Percentiles rank a stretch among this genome's conserved stretches.
Evolutionary conservation across 2,113 vertebrate species (phyloP).

Genomic region (Ceyx melanurus): DNA sequence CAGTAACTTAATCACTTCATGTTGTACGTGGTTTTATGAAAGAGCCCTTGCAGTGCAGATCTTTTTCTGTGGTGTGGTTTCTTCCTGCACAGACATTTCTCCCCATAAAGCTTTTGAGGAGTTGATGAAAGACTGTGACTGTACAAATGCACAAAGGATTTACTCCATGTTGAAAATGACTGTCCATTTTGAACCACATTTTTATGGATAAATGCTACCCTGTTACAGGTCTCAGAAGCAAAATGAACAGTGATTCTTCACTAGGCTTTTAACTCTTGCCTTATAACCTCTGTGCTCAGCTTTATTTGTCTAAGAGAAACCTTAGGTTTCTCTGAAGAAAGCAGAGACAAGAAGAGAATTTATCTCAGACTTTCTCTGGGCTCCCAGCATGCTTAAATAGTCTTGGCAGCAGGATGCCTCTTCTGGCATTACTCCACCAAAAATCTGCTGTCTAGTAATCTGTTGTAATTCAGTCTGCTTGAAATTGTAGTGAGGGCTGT

Average conservation of each 20-base stretch:
- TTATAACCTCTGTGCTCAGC: not conserved
- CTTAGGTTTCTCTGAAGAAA: not conserved
- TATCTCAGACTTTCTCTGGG: not conserved
- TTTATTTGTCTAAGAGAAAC: not conserved
- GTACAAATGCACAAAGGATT: not conserved
- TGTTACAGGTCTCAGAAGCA: not conserved
- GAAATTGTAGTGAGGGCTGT: not conserved
- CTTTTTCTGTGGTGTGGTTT: not conserved
- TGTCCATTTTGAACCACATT: not conserved
- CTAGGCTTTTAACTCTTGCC: not conserved
- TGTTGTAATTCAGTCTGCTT: conserved; percentile 30
- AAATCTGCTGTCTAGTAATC: conserved; percentile 35
- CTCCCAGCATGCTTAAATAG: conserved; percentile 21
- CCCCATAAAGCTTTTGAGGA: not conserved
- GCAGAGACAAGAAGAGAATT: not conserved
- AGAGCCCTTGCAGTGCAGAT: not conserved
- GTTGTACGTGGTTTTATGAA: not conserved
- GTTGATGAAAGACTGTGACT: not conserved
- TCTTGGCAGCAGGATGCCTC: conserved; percentile 16
- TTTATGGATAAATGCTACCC: not conserved
- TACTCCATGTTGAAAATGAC: not conserved
- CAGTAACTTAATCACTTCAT: not conserved
- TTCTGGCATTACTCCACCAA: conserved; percentile 35
- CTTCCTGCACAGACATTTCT: not conserved
- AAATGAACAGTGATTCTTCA: not conserved